Conservation (phyloP, 1,140 invertebrate genomes). For the Pseudomyrmex sp. region DNA sequence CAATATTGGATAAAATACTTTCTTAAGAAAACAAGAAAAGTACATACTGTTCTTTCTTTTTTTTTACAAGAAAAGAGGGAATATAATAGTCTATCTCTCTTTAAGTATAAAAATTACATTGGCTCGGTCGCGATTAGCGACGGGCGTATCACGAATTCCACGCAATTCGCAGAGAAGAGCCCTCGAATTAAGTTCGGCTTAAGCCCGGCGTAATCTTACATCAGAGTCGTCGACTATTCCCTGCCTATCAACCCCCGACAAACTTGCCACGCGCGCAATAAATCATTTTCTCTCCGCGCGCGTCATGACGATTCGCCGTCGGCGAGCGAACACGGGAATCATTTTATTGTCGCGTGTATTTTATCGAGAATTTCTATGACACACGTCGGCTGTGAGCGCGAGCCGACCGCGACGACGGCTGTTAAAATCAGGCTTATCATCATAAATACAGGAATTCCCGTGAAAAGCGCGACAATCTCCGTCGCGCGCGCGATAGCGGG, state of each 20-base stretch:
- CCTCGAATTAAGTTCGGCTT: slow-evolving; percentile 65
- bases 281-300: slow-evolving; percentile 34
- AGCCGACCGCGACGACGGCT: slow-evolving; percentile 25
- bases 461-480: slow-evolving; percentile 56
- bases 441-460: slow-evolving; percentile 56
- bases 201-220: slow-evolving; percentile 62
- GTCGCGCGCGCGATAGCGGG: neutral
- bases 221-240: slow-evolving; percentile 51
- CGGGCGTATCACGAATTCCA: slow-evolving; percentile 21
- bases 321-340: slow-evolving; percentile 45
- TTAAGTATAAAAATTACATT: slow-evolving; percentile 31
- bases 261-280: slow-evolving; percentile 22
- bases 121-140: slow-evolving; percentile 5
- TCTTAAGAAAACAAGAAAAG: neutral
- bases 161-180: slow-evolving; percentile 30
- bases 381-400: neutral
- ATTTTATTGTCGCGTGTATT: slow-evolving; percentile 57
- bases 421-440: slow-evolving; percentile 55
- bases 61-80: neutral
- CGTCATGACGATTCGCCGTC: slow-evolving; percentile 32
- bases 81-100: neutral
- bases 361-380: slow-evolving; percentile 45
- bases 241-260: slow-evolving; percentile 39
- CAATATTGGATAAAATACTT: neutral
- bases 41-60: neutral